These are phyloP conservation scores for Punctoribates punctum DNA, from an alignment of 2,888 invertebrate genomes.

Conservation along the genomic window DNA sequence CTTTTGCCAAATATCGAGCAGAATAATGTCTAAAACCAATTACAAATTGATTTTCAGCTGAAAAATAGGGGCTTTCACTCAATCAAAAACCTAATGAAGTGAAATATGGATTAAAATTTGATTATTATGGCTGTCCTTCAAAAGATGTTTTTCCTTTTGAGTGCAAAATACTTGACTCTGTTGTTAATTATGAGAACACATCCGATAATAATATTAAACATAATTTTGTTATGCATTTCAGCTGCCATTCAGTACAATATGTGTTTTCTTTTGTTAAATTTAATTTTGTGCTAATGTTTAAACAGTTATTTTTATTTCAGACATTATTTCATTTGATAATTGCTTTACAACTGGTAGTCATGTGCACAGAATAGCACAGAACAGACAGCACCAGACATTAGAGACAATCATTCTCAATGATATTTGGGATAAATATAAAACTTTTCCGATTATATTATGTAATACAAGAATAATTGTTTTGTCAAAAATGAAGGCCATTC, in stretches of 20 bases:
- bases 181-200: neutral
- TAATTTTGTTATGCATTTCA: neutral
- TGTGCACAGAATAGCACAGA: neutral
- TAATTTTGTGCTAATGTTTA: neutral
- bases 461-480: neutral
- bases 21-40: too few species aligned
- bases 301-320: neutral
- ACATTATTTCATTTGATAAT: neutral
- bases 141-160: neutral
- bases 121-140: too few species aligned
- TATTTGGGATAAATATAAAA: neutral
- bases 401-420: neutral
- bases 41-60: too few species aligned
- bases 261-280: neutral
- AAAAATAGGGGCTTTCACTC: too few species aligned
- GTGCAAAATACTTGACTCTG: neutral
- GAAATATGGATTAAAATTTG: too few species aligned
- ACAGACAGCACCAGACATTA: neutral
- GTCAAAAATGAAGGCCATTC: neutral
- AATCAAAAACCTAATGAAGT: too few species aligned
- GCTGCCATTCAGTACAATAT: slow-evolving; percentile 16
- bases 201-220: neutral
- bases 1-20: too few species aligned
- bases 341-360: neutral
- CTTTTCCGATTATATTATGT: neutral